These are phyloP conservation scores for Alfaro cultratus DNA, from an alignment of 2,797 vertebrate genomes.

Conservation along the genomic window DNA sequence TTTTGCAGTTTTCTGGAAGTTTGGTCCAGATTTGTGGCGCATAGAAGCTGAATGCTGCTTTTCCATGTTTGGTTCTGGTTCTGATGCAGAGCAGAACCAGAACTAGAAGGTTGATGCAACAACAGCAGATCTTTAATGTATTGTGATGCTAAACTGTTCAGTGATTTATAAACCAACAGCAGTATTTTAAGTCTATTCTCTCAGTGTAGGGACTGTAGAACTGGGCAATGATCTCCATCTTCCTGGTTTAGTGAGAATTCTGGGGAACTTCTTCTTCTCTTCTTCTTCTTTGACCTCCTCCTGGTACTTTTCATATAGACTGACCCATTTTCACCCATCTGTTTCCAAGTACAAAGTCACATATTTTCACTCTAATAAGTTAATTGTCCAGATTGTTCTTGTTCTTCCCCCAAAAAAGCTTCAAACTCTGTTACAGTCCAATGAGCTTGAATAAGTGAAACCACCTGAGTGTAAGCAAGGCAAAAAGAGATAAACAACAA, in stretches of 20 bases:
- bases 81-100: neutral
- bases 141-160: neutral
- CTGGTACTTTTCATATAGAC: neutral
- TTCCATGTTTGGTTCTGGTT: neutral
- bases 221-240: neutral
- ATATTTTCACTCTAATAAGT: neutral
- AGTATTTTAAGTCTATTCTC: neutral
- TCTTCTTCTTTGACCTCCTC: neutral
- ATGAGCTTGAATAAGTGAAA: constrained; percentile 1
- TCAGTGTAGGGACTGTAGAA: neutral
- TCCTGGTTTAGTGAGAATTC: neutral
- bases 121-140: neutral
- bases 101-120: neutral
- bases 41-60: neutral
- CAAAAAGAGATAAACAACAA: constrained; percentile 10
- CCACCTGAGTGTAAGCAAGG: neutral
- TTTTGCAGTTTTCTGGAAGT: neutral
- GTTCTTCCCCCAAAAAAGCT: neutral
- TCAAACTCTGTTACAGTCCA: neutral
- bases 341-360: neutral
- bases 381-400: neutral
- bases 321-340: neutral
- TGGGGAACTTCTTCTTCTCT: neutral
- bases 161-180: neutral
- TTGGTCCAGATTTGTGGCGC: neutral